These are phyloP conservation scores for Diadumene lineata DNA, from an alignment of 92 coral and sea anemone genomes.

Conservation along the genomic window DNA sequence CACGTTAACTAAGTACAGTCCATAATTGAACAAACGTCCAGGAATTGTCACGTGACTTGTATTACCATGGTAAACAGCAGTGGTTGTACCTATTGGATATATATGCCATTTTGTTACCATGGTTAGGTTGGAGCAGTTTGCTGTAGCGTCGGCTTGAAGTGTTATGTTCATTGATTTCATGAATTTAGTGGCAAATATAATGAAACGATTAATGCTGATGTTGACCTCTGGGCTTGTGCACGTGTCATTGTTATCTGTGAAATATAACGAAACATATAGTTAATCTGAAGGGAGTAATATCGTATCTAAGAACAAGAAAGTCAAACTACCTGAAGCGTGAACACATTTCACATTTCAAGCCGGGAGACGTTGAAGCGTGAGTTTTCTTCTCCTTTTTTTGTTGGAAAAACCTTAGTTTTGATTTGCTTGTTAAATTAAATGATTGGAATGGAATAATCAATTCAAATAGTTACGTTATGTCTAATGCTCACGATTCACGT, in stretches of 20 bases:
- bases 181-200: conserved; percentile 9
- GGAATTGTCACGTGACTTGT: conserved; percentile 28
- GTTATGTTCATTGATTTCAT: conserved; percentile 19
- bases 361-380: no score
- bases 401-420: no score
- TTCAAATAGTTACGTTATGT: no score
- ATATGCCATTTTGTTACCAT: conserved; percentile 34
- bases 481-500: no score
- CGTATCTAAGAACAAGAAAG: no score
- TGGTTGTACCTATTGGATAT: conserved; percentile 4
- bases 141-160: conserved; percentile 19
- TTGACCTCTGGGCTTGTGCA: conserved; percentile 49
- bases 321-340: no score
- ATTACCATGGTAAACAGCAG: background rate
- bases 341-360: no score
- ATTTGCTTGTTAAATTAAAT: no score
- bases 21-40: conserved; percentile 23
- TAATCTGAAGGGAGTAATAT: no score
- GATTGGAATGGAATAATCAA: no score
- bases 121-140: conserved; percentile 21
- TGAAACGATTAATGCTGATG: conserved; percentile 11
- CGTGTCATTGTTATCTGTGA: background rate
- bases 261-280: background rate
- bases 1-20: conserved; percentile 33
- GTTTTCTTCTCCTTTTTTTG: no score